These are phyloP conservation scores for Ennomos quercinarius DNA, from an alignment of 2,888 invertebrate genomes.

Conservation along the genomic window DNA sequence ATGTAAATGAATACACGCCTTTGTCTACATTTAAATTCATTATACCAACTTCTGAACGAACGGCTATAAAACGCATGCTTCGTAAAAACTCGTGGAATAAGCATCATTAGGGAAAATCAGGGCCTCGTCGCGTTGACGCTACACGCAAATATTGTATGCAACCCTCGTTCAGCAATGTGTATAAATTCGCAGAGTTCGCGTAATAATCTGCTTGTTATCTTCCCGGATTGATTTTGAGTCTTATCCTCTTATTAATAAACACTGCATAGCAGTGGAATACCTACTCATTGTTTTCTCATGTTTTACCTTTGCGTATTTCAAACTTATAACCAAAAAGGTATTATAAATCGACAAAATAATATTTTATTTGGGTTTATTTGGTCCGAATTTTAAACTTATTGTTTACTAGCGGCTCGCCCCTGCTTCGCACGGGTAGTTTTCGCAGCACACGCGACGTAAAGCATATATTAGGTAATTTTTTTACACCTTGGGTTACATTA, in stretches of 20 bases:
- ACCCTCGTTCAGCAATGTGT: slow-evolving; percentile 13
- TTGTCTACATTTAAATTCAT: too few relatives aligned
- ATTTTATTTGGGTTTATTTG: too few relatives aligned
- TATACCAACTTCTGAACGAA: not conserved
- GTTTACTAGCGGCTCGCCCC: too few relatives aligned
- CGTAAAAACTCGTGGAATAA: slow-evolving; percentile 32
- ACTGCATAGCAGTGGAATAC: not conserved
- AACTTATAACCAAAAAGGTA: too few relatives aligned
- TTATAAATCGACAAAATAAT: too few relatives aligned
- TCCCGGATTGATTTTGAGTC: slow-evolving; percentile 1
- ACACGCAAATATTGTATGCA: slow-evolving; percentile 28
- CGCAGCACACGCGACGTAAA: too few relatives aligned
- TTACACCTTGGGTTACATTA: too few relatives aligned
- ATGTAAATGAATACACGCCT: too few relatives aligned
- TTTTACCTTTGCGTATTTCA: too few relatives aligned
- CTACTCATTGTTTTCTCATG: not conserved
- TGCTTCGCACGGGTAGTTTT: too few relatives aligned
- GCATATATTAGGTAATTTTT: too few relatives aligned
- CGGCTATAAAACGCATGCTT: slow-evolving; percentile 7
- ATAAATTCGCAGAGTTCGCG: slow-evolving; percentile 17
- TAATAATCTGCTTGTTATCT: slow-evolving; percentile 16
- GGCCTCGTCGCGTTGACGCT: slow-evolving; percentile 10
- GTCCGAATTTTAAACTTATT: too few relatives aligned
- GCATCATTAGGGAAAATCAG: slow-evolving; percentile 31
- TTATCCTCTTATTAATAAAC: not conserved